Percentiles rank a stretch among this genome's conserved stretches.
Evolutionary conservation across 2,797 vertebrate genomes (phyloP).

Genomic region (Ambastaia sidthimunki): DNA sequence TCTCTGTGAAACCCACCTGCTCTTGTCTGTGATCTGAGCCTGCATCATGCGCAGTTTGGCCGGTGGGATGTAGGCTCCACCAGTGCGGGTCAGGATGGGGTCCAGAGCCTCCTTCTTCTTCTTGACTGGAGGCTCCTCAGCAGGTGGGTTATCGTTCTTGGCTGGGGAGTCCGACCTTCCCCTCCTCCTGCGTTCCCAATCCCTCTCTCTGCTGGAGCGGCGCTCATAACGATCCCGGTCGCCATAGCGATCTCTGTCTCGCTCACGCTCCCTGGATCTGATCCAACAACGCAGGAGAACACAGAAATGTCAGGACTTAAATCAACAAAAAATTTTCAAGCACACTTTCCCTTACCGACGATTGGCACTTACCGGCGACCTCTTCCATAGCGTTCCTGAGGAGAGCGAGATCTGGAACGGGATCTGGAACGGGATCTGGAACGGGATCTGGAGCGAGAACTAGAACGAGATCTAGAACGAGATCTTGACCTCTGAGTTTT

Average conservation of each 20-base stretch:
- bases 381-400: conserved; percentile 61
- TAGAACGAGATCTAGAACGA: conserved; percentile 46
- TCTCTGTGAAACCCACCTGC: conserved; percentile 77
- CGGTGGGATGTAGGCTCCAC: conserved; percentile 96
- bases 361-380: conserved; percentile 55
- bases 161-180: conserved; percentile 79
- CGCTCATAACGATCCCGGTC: conserved; percentile 71
- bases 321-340: background rate
- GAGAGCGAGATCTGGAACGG: conserved; percentile 61
- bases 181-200: conserved; percentile 70
- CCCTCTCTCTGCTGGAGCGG: conserved; percentile 71
- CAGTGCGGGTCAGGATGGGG: conserved; percentile 93
- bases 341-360: background rate
- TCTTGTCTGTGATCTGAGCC: conserved; percentile 97
- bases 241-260: conserved; percentile 51
- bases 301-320: background rate
- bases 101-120: conserved; percentile 95
- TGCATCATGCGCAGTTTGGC: conserved; percentile 98
- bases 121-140: conserved; percentile 82
- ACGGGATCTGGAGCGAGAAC: conserved; percentile 43
- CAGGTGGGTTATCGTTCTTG: conserved; percentile 65
- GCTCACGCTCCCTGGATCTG: conserved; percentile 58
- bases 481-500: conserved; percentile 52
- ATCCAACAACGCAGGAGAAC: background rate
- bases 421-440: conserved; percentile 50